Evolutionary conservation across 2,888 invertebrate genomes (phyloP).

Genomic region (Agriotes lineatus): DNA sequence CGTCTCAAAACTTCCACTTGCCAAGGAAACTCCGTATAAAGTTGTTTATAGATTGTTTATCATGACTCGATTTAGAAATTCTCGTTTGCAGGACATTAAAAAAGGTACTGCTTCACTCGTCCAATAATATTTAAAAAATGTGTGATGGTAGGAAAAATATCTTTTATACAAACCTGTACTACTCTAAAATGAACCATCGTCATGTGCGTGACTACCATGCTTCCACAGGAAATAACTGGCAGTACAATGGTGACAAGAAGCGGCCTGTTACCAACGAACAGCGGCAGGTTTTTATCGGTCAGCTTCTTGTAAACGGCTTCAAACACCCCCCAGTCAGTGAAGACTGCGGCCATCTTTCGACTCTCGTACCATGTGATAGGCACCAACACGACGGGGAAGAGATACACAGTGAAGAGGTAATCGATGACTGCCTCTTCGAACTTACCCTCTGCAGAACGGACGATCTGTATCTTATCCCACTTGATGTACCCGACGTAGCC

Average conservation of each 20-base stretch:
- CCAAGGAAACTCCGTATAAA: no score
- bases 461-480: constrained; percentile 73
- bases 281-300: constrained; percentile 70
- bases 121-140: no score
- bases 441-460: constrained; percentile 69
- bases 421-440: constrained; percentile 83
- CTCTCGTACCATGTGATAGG: constrained; percentile 79
- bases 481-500: constrained; percentile 74
- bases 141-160: no score
- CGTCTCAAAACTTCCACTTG: no score
- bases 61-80: no score
- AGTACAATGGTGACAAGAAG: constrained; percentile 71
- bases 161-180: constrained; percentile 69
- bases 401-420: constrained; percentile 79
- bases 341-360: constrained; percentile 71
- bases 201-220: constrained; percentile 76
- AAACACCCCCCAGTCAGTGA: constrained; percentile 77
- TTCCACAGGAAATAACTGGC: constrained; percentile 73
- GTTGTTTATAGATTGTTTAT: no score
- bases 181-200: constrained; percentile 79
- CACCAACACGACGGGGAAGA: constrained; percentile 74
- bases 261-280: constrained; percentile 72
- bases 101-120: no score
- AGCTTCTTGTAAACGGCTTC: constrained; percentile 75
- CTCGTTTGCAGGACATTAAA: no score